Base-by-base conservation (phyloP, 2,113 vertebrate genomes). In the Ptilorrhoa leucosticta region DNA sequence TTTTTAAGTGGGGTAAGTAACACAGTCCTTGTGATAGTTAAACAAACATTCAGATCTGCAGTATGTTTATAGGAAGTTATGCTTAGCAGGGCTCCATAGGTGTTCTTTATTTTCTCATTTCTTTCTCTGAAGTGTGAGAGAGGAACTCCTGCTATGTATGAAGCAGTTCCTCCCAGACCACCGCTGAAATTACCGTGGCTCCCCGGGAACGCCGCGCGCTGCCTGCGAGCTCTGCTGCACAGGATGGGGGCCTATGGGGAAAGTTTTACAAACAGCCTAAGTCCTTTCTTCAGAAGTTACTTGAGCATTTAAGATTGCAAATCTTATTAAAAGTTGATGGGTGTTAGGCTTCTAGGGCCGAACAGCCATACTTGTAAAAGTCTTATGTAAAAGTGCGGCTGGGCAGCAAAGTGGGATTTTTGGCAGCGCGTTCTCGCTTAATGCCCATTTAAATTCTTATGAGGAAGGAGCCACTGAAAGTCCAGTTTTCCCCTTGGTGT, bases 321-420 rank as follows among this genome's bases (percentile, higher is more conserved):
- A 94, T 93, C 51, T 78, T 64, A 78, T 71, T 94, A 91, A 89
- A 84, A 76, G 68, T 86, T 64, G 45, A 33, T 87, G 83, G 79
- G 64, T 83, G 85, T 92, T 90, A 76, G 94, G 85, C 83, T 94
- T 57, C 66, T 35, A 42, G 79, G 61, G 87, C 70, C 2, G 2
- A 88, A 7, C 66, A 68, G 87, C 45, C 30, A 1, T 56, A n/a
- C 89, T 96, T 87, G 44, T 87, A 85, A 71, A 94, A 69, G 81
- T 35, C 84, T 75, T 76, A 11, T 22, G 9, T 47, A 82, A 78
- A 95, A 93, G 75, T 16, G 58, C 8, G 1, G 91, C 50, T 13
- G 19, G 64, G 61, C 2, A 2, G 77, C 58, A 71, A 71, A 44
- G 81, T 33, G 61, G 82, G 63, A 47, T 15, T 80, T 91, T 90